These are phyloP conservation scores for Chloromyia formosa DNA, from an alignment of 2,888 invertebrate genomes.

Conservation along the genomic window DNA sequence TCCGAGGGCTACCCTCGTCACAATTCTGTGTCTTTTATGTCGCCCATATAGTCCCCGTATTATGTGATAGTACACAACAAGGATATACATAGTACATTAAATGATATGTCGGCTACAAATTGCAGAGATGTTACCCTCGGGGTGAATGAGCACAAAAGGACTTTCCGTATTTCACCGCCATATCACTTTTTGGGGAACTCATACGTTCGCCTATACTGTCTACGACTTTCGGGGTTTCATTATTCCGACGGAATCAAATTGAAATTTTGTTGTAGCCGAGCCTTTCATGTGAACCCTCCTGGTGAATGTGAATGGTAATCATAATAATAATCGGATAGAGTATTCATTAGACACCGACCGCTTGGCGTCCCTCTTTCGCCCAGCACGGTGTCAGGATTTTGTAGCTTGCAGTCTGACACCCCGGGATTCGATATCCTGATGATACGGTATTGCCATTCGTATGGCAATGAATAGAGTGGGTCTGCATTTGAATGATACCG, in stretches of 20 bases:
- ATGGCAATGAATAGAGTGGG: slow-evolving; percentile 18
- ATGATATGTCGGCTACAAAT: slow-evolving; percentile 40
- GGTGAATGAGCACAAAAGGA: slow-evolving; percentile 32
- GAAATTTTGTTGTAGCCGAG: slow-evolving; percentile 39
- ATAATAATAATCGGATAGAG: slow-evolving; percentile 43
- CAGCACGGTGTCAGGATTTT: neutral
- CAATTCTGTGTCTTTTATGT: neutral
- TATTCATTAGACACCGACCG: slow-evolving; percentile 37
- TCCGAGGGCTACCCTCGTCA: neutral
- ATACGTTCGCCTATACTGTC: too few relatives aligned
- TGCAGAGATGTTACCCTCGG: slow-evolving; percentile 19
- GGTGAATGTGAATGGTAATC: slow-evolving; percentile 43
- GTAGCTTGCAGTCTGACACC: slow-evolving; percentile 2
- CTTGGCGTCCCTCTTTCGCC: neutral
- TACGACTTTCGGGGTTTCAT: slow-evolving; percentile 31
- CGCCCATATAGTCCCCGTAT: slow-evolving; percentile 19
- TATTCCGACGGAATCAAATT: slow-evolving; percentile 42
- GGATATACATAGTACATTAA: slow-evolving; percentile 35
- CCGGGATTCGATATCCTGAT: slow-evolving; percentile 25
- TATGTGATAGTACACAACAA: slow-evolving; percentile 40
- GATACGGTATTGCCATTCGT: slow-evolving; percentile 30
- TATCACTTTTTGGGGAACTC: slow-evolving; percentile 32
- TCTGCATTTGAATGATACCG: slow-evolving; percentile 24
- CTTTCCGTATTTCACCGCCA: slow-evolving; percentile 36
- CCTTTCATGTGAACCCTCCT: slow-evolving; percentile 31